Percentiles rank a stretch among this genome's conserved stretches.
Conservation (phyloP, 2,888 invertebrate species). For the Polylopha cassiicola region DNA sequence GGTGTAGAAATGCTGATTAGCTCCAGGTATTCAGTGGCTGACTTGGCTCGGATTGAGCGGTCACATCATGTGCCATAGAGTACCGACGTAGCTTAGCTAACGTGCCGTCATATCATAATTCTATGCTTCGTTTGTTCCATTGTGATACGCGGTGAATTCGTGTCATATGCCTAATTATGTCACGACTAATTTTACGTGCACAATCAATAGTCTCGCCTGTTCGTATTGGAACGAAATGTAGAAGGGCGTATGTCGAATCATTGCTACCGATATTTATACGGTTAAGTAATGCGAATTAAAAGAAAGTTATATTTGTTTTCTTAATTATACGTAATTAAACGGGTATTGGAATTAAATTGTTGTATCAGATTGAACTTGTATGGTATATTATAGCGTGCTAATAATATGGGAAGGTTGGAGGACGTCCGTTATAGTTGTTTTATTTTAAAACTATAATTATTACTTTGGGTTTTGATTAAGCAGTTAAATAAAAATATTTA, state of each 20-base stretch:
- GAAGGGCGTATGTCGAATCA: too few relatives aligned
- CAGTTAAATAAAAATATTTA: background rate
- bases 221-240: constrained; percentile 30
- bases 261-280: too few relatives aligned
- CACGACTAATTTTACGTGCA: constrained; percentile 57
- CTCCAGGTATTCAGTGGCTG: constrained; percentile 70
- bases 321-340: too few relatives aligned
- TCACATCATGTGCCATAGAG: constrained; percentile 59
- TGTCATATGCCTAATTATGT: constrained; percentile 75
- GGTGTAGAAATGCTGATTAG: constrained; percentile 77
- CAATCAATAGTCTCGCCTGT: constrained; percentile 55
- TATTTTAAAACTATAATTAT: too few relatives aligned
- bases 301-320: too few relatives aligned
- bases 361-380: too few relatives aligned
- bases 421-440: too few relatives aligned
- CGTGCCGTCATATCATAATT: constrained; percentile 69
- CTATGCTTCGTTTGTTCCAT: constrained; percentile 71
- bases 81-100: constrained; percentile 58
- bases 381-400: too few relatives aligned
- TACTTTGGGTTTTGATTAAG: too few relatives aligned
- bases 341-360: too few relatives aligned
- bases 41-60: constrained; percentile 58
- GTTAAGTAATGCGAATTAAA: too few relatives aligned
- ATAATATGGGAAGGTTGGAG: too few relatives aligned
- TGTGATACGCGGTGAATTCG: constrained; percentile 67